Percentiles rank a stretch among this genome's conserved stretches.
Evolutionary conservation across 2,888 invertebrate species (phyloP).

Genomic region (Nomada ruficornis): DNA sequence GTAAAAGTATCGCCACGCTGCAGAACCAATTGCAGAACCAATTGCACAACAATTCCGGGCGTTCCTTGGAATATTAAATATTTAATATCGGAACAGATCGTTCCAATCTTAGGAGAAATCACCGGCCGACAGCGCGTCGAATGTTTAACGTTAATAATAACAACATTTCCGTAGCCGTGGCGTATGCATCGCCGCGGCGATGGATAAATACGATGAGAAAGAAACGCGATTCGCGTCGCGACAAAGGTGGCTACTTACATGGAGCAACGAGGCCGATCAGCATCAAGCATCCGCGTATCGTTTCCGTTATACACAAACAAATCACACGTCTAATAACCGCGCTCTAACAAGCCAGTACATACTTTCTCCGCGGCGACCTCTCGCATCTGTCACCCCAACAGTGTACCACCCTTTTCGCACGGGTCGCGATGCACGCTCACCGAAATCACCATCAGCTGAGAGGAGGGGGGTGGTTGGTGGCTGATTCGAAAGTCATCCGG

Average conservation of each 20-base stretch:
- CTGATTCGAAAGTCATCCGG: slow-evolving; percentile 17
- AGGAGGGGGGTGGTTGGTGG: not conserved
- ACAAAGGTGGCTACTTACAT: slow-evolving; percentile 17
- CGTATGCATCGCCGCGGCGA: no score
- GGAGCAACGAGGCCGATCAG: slow-evolving; percentile 9
- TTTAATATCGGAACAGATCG: not conserved
- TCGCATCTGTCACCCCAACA: slow-evolving; percentile 50
- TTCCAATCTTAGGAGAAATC: no score
- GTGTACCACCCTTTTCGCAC: slow-evolving; percentile 22
- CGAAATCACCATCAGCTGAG: slow-evolving; percentile 35
- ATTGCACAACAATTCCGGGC: not conserved
- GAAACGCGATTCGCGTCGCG: not conserved
- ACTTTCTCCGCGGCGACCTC: slow-evolving; percentile 49
- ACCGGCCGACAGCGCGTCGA: no score
- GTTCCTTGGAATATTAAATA: not conserved
- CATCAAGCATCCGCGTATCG: slow-evolving; percentile 8
- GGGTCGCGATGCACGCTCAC: slow-evolving; percentile 10
- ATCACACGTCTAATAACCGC: slow-evolving; percentile 39
- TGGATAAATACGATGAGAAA: not conserved
- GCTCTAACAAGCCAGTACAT: slow-evolving; percentile 36
- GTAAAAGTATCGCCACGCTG: not conserved
- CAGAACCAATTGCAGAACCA: no score
- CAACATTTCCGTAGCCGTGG: no score
- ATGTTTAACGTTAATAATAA: no score
- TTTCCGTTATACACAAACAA: slow-evolving; percentile 15